phyloP scores from a whole-genome alignment of 2,113 vertebrate genomes.

The Cariama cristata region DNA sequence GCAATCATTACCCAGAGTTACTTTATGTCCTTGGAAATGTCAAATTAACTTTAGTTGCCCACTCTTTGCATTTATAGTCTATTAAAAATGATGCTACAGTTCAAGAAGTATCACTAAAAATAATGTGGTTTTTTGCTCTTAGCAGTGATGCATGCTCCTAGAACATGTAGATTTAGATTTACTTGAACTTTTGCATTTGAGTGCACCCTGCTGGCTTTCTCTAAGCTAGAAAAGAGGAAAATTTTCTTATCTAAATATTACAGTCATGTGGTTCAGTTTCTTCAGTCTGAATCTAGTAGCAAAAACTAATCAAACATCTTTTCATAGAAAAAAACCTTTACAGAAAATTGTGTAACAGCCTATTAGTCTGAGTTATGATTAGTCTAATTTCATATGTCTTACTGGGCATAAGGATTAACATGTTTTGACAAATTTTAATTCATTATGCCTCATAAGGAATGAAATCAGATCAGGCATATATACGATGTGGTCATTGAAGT shows the following conservation, averaged over 20 bases:
- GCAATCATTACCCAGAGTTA: neutral
- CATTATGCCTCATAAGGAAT: neutral
- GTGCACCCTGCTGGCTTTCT: conserved; percentile 66
- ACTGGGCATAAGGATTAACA: neutral
- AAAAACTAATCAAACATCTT: neutral
- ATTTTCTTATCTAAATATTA: neutral
- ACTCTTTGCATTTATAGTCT: neutral
- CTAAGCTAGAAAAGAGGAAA: neutral
- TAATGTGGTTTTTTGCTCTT: neutral
- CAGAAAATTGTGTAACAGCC: neutral
- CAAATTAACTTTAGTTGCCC: neutral
- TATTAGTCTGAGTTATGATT: neutral
- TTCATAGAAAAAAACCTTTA: neutral
- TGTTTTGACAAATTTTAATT: neutral
- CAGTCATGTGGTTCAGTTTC: neutral
- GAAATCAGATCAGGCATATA: neutral
- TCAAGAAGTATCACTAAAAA: neutral
- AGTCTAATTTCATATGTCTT: neutral
- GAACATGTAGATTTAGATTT: neutral
- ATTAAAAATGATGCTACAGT: neutral
- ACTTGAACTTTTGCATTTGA: conserved; percentile 56
- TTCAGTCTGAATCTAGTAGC: neutral
- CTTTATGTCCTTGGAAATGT: neutral
- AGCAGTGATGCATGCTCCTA: neutral
- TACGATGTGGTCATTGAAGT: neutral